A percentile compares a stretch with the other conserved stretches of the same genome.
phyloP scores from a whole-genome alignment of 2,113 vertebrate species.

The Taxidea taxus region DNA sequence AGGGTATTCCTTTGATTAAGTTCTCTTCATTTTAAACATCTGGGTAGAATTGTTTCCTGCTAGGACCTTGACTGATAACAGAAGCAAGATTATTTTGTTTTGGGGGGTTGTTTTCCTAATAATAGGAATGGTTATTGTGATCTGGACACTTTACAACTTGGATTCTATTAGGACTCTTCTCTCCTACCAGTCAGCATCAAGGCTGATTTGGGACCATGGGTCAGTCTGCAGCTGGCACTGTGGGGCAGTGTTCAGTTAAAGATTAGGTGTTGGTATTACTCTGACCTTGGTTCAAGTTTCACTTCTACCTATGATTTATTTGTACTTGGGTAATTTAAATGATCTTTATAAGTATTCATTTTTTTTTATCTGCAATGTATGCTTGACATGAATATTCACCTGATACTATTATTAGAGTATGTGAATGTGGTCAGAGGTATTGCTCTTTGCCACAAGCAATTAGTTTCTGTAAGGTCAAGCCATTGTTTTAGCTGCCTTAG shows the following conservation, averaged over 20 bases:
- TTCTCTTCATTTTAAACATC: neutral
- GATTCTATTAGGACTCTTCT: neutral
- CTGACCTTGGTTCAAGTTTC: neutral
- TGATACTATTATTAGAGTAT: neutral
- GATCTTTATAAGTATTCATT: neutral
- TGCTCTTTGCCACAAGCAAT: neutral
- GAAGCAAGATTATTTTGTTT: conserved; percentile 53
- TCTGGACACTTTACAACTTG: conserved; percentile 3
- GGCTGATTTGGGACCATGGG: neutral
- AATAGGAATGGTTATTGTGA: conserved; percentile 9
- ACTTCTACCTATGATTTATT: neutral
- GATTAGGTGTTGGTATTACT: neutral
- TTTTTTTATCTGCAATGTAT: conserved; percentile 15
- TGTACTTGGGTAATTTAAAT: neutral
- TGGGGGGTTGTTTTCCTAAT: conserved; percentile 35
- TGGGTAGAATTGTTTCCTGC: conserved; percentile 19
- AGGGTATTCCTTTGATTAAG: neutral
- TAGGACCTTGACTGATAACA: conserved; percentile 40
- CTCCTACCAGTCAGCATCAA: neutral
- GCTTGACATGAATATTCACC: neutral
- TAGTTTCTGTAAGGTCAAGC: neutral
- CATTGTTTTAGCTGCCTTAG: neutral
- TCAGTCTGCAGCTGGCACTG: neutral
- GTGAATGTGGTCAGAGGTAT: neutral
- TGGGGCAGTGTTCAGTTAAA: neutral